phyloP scores from a whole-genome alignment of 2,797 vertebrate species.

The Buceros bicornis region DNA sequence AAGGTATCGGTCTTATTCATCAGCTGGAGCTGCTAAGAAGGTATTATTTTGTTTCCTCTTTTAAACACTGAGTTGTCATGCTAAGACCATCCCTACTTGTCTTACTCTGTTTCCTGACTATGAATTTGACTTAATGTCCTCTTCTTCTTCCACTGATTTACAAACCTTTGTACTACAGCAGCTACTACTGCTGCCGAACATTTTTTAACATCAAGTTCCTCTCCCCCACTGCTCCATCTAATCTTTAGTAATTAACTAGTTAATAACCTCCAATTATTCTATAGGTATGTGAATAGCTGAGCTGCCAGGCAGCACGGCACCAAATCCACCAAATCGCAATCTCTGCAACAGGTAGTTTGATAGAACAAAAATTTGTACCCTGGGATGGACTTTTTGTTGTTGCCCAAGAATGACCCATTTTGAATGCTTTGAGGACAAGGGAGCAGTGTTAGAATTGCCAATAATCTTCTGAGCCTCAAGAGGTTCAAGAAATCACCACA shows the following conservation, averaged over 20 bases:
- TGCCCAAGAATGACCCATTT: not conserved
- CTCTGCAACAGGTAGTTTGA: not conserved
- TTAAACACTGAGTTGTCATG: not conserved
- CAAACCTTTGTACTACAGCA: not conserved
- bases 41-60: conserved; percentile 15
- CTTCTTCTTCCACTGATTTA: not conserved
- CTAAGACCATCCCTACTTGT: not conserved
- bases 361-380: not conserved
- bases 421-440: not conserved
- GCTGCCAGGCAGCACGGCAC: not conserved
- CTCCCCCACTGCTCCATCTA: not conserved
- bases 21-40: conserved; percentile 3
- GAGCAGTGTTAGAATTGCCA: not conserved
- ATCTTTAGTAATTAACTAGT: conserved; percentile 63
- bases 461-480: not conserved
- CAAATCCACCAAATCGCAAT: not conserved
- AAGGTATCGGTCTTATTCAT: not conserved
- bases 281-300: not conserved
- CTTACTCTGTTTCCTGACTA: not conserved
- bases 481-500: not conserved
- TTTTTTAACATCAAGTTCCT: not conserved
- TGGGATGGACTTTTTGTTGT: not conserved
- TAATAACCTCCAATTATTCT: conserved; percentile 44
- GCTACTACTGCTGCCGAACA: not conserved
- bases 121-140: conserved; percentile 14